phyloP scores from a whole-genome alignment of 2,797 vertebrate genomes.

The Liparis tanakae region DNA sequence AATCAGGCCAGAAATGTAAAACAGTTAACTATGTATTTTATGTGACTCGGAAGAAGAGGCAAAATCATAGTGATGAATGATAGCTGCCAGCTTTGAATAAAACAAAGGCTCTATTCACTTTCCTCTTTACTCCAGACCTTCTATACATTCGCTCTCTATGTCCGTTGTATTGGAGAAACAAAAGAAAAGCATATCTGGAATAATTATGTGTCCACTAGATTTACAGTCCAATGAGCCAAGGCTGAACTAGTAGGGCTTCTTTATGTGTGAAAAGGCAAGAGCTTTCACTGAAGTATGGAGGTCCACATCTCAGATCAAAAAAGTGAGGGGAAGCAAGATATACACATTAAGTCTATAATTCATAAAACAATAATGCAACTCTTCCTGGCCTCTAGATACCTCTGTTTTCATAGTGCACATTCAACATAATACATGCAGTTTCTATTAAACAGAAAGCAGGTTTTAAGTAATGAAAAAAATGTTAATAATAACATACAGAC shows the following conservation, averaged over 20 bases:
- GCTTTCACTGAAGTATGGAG: slow-evolving; percentile 43
- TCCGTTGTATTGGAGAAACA: slow-evolving; percentile 15
- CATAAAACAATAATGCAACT: slow-evolving; percentile 5
- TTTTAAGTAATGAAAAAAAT: neutral
- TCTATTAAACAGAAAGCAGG: neutral
- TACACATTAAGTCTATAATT: slow-evolving; percentile 36
- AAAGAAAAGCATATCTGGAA: slow-evolving; percentile 39
- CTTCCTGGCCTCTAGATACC: slow-evolving; percentile 13
- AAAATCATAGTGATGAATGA: slow-evolving; percentile 15
- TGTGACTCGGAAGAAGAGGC: neutral
- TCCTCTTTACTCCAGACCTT: slow-evolving; percentile 50
- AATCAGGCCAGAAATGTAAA: neutral
- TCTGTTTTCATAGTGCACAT: neutral
- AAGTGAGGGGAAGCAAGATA: slow-evolving; percentile 20
- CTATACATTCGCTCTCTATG: slow-evolving; percentile 8
- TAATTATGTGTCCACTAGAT: slow-evolving; percentile 18
- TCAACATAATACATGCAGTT: neutral
- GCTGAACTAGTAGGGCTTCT: slow-evolving; percentile 42
- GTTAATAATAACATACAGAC: neutral
- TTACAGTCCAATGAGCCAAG: slow-evolving; percentile 56
- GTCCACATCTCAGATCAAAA: slow-evolving; percentile 43
- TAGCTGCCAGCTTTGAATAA: slow-evolving; percentile 33
- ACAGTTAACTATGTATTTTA: slow-evolving; percentile 12
- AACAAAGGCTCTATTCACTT: slow-evolving; percentile 67
- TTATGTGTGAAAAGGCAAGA: slow-evolving; percentile 54